Conservation (phyloP, 2,113 vertebrate species). For the Anarhynchus alexandrinus region DNA sequence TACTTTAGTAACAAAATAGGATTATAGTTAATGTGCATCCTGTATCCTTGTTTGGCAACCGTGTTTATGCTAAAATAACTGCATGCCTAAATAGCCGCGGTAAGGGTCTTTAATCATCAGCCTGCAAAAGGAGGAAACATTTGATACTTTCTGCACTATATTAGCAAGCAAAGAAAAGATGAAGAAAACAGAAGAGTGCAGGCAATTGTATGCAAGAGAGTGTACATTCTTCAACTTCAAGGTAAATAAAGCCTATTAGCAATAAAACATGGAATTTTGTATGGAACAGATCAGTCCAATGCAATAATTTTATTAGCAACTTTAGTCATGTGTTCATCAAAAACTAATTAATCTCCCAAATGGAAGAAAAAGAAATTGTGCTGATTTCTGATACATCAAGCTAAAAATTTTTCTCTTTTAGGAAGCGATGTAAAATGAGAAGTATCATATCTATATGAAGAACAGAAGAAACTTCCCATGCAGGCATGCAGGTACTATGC, state of each 20-base stretch:
- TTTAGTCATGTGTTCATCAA: neutral
- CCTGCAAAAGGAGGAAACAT: neutral
- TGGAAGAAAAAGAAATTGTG: neutral
- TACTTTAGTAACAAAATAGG: neutral
- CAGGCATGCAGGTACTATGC: neutral
- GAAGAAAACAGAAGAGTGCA: neutral
- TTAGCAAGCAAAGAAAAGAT: neutral
- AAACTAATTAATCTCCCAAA: neutral
- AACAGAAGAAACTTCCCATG: neutral
- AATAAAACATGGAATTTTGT: neutral
- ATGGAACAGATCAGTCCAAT: neutral
- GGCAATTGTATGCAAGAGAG: neutral
- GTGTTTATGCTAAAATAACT: neutral
- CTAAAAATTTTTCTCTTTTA: neutral
- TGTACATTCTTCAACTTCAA: neutral
- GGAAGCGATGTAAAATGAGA: neutral
- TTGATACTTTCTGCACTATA: neutral
- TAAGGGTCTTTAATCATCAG: neutral
- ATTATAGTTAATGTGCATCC: neutral
- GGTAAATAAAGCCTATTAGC: neutral
- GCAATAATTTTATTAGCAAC: neutral
- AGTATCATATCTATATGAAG: neutral
- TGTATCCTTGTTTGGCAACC: neutral
- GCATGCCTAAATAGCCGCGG: neutral
- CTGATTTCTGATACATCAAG: neutral